Percentiles rank a stretch among this genome's conserved stretches.
phyloP scores from a whole-genome alignment of 2,888 invertebrate species.

The Cistogaster globosa region DNA sequence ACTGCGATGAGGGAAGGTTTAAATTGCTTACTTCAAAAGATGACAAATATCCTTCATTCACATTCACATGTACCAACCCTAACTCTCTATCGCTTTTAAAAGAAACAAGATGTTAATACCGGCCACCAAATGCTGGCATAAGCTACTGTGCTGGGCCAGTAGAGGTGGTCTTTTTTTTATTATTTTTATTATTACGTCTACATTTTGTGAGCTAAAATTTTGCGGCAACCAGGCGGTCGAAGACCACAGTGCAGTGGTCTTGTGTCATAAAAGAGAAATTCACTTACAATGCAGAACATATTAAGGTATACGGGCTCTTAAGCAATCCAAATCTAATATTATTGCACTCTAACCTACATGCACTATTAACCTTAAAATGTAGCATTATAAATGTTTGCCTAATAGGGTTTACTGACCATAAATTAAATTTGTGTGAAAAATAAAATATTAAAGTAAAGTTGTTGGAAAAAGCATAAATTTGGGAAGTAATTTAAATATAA shows the following conservation, averaged over 20 bases:
- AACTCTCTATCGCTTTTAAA: conserved; percentile 4
- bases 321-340: conserved; percentile 50
- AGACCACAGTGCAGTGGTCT: conserved; percentile 61
- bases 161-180: conserved; percentile 21
- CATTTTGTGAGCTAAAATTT: conserved; percentile 25
- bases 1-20: conserved; percentile 50
- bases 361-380: conserved; percentile 48
- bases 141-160: neutral
- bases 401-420: conserved; percentile 5
- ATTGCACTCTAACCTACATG: conserved; percentile 43
- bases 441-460: neutral
- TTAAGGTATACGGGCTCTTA: conserved; percentile 37
- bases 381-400: neutral
- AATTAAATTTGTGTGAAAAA: conserved; percentile 2
- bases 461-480: neutral
- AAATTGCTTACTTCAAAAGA: conserved; percentile 72
- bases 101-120: conserved; percentile 10
- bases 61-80: conserved; percentile 39
- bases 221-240: conserved; percentile 25
- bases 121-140: conserved; percentile 50
- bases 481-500: no score
- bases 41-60: conserved; percentile 76
- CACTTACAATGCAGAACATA: conserved; percentile 42
- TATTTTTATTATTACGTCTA: conserved; percentile 55
- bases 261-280: conserved; percentile 57